These are phyloP conservation scores for Ips nitidus DNA, from an alignment of 1,140 invertebrate species.

Conservation along the genomic window DNA sequence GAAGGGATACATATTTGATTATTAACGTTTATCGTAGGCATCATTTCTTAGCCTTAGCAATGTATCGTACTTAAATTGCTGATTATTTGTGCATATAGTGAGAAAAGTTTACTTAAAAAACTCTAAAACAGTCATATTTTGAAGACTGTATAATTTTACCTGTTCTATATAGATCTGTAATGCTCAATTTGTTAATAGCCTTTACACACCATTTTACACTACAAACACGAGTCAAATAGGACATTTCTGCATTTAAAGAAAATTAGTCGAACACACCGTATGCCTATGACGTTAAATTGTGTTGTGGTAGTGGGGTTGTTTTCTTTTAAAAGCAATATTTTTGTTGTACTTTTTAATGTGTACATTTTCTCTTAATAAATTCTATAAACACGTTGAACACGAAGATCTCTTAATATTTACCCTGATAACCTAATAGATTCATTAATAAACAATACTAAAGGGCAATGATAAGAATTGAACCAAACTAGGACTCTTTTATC, in stretches of 20 bases:
- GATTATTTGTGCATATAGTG: not conserved
- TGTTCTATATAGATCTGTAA: conserved; percentile 25
- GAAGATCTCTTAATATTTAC: conserved; percentile 1
- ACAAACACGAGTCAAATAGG: conserved; percentile 8
- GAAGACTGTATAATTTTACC: conserved; percentile 2
- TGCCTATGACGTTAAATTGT: conserved; percentile 4
- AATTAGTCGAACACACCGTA: not conserved
- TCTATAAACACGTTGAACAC: conserved; percentile 25
- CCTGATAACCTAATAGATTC: conserved; percentile 8
- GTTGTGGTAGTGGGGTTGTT: conserved; percentile 32
- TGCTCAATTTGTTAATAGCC: conserved; percentile 28
- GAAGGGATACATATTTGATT: too few relatives aligned
- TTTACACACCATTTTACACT: conserved; percentile 9
- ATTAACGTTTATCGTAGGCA: too few relatives aligned
- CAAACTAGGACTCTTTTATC: not conserved
- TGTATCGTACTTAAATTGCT: not conserved
- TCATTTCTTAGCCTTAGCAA: not conserved
- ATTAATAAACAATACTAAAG: conserved; percentile 4
- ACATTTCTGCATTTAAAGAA: not conserved
- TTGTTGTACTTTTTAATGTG: conserved; percentile 27
- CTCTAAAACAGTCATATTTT: conserved; percentile 11
- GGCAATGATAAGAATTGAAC: conserved; percentile 5
- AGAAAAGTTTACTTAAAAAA: not conserved
- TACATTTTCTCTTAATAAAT: conserved; percentile 34
- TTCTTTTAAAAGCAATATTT: conserved; percentile 30